Evolutionary conservation across 2,888 invertebrate species (phyloP), one percentile per base, ranked within the genome.

Genomic region (Seladonia tumulorum): DNA sequence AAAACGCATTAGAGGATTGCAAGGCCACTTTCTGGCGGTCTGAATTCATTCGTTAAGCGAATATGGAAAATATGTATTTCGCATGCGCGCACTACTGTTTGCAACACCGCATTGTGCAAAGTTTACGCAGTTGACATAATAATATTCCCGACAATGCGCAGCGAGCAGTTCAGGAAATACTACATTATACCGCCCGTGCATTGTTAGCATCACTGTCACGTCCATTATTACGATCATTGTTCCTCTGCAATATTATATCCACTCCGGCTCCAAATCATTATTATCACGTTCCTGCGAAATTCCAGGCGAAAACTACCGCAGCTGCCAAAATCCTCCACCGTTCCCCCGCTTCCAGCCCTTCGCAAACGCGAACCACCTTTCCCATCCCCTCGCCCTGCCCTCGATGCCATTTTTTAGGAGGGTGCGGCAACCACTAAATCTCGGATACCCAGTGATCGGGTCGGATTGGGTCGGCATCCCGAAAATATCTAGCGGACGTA

Each of bases 221-320:
- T 60, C 74, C 82, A 60, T 82, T 82, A 80, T 82, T 60, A 60
- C 74, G 80, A 75, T 82, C 82, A 82, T 82, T 82, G 81, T 82
- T 82, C 79, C 70, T 79, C 68, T 53, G 25, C 74, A 39, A 71
- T 80, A 80, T 74, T 82, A 80, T 80, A 57, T 68, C 74, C 70
- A 47, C 42, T 70, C 35, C 25, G n/a, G 39, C 70, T n/a, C 47
- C 74, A 25, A 76, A 66, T 78, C 70, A 68, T 66, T 71, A 74
- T 71, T n/a, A 35, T 47, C 60, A 42, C 16, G 57, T 25, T 35
- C 18, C 75, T 35, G 57, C 47, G 60, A 47, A 79, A 60, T 47
- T n/a, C 47, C 75, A 22, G 49, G 18, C 29, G 25, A 29, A 29
- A 60, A 22, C 66, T 35, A 47, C 66, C 39, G 14, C 76, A 66